phyloP scores from a whole-genome alignment of 1,140 invertebrate species.

The Drosophila yakuba region DNA sequence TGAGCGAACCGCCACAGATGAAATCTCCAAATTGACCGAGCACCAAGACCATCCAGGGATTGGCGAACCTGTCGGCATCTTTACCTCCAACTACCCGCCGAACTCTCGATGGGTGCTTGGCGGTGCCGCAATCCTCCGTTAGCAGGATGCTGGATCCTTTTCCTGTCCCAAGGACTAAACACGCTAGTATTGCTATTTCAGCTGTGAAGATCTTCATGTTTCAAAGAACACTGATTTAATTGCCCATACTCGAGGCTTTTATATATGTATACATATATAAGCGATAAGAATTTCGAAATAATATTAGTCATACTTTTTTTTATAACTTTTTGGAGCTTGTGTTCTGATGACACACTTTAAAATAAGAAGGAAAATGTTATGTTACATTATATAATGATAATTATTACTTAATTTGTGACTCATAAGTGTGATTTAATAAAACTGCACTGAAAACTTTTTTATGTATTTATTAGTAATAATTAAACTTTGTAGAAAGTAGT shows the following conservation, averaged over 20 bases:
- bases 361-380: no score
- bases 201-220: not conserved
- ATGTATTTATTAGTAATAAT: no score
- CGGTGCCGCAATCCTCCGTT: not conserved
- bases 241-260: not conserved
- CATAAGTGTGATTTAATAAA: no score
- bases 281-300: no score
- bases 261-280: no score
- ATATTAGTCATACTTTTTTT: no score
- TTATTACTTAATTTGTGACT: no score
- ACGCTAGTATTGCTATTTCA: no score
- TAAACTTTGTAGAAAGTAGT: no score
- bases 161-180: not conserved
- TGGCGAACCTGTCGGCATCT: not conserved
- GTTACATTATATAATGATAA: no score
- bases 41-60: not conserved
- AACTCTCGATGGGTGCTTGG: not conserved
- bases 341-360: not conserved
- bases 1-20: not conserved
- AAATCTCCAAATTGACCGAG: not conserved
- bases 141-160: not conserved
- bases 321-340: not conserved
- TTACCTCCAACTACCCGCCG: not conserved
- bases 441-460: no score
- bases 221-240: not conserved